These are phyloP conservation scores for Mandrillus leucophaeus DNA, from an alignment of 2,113 vertebrate species.

Conservation along the genomic window DNA sequence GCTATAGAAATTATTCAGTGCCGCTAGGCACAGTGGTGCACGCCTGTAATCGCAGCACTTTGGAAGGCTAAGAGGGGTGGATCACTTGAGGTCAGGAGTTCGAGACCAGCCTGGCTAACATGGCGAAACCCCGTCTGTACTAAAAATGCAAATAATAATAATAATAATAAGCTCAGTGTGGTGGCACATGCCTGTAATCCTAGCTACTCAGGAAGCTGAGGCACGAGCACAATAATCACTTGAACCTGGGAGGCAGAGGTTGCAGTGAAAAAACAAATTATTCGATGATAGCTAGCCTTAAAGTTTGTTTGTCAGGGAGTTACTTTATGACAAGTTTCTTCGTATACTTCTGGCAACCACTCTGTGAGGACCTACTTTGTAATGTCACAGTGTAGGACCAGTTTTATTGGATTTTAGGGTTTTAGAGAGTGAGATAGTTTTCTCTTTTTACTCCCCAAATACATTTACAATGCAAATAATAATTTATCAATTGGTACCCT, in stretches of 20 bases:
- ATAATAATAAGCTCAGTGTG: too few species aligned
- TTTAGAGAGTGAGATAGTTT: conserved; percentile 20
- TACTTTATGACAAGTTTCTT: neutral
- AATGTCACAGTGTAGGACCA: neutral
- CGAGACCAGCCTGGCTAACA: too few species aligned
- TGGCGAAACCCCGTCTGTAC: too few species aligned
- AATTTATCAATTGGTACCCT: neutral
- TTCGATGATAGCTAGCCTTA: neutral
- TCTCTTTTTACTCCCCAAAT: neutral
- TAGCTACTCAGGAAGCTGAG: too few species aligned
- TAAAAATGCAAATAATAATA: too few species aligned
- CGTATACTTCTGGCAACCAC: neutral
- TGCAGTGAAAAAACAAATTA: neutral
- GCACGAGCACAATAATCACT: too few species aligned
- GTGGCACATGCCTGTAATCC: too few species aligned
- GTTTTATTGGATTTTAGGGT: neutral
- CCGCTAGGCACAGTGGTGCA: too few species aligned
- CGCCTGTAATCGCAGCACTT: too few species aligned
- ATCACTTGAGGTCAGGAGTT: too few species aligned
- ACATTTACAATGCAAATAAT: conserved; percentile 26
- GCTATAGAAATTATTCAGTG: neutral
- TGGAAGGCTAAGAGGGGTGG: too few species aligned
- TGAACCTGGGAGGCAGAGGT: too few species aligned
- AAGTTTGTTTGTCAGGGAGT: neutral
- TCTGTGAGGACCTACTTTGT: conserved; percentile 4